phyloP scores from a whole-genome alignment of 2,888 invertebrate species.

The Oscheius sp. region DNA sequence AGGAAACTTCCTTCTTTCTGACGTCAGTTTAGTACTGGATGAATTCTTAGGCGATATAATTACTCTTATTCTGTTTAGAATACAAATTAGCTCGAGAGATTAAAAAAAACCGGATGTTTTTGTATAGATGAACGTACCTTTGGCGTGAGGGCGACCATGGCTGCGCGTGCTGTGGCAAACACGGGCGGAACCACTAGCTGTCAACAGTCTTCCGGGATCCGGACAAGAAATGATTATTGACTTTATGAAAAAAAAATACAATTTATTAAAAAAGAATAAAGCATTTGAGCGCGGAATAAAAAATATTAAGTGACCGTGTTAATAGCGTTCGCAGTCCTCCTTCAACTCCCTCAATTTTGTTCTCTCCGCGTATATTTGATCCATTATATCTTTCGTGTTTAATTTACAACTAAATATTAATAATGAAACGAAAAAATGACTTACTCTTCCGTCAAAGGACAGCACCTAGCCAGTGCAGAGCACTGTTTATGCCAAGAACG shows the following conservation, averaged over 20 bases:
- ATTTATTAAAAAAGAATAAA: neutral
- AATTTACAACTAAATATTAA: conserved; percentile 44
- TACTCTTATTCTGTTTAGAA: neutral
- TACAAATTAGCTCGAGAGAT: neutral
- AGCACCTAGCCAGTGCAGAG: conserved; percentile 46
- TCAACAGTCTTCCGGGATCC: conserved; percentile 23
- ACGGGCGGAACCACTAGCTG: conserved; percentile 1
- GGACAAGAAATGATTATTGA: no score
- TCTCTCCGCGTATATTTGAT: conserved; percentile 48
- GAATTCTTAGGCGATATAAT: no score
- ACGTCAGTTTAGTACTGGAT: no score
- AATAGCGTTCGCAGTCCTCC: conserved; percentile 19
- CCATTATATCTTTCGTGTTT: conserved; percentile 45
- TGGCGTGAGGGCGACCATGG: conserved; percentile 16
- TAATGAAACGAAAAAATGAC: neutral
- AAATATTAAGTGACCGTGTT: neutral
- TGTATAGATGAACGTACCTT: neutral
- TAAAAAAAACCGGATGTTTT: neutral
- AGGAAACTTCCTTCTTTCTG: neutral
- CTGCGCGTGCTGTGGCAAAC: conserved; percentile 13
- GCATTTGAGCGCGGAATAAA: conserved; percentile 22
- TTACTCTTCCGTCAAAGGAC: conserved; percentile 37
- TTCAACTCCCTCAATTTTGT: conserved; percentile 45
- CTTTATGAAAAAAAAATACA: neutral
- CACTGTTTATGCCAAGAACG: conserved; percentile 52